Base-by-base conservation (phyloP, 2,797 vertebrate genomes). In the Pangasius mekongensis region DNA sequence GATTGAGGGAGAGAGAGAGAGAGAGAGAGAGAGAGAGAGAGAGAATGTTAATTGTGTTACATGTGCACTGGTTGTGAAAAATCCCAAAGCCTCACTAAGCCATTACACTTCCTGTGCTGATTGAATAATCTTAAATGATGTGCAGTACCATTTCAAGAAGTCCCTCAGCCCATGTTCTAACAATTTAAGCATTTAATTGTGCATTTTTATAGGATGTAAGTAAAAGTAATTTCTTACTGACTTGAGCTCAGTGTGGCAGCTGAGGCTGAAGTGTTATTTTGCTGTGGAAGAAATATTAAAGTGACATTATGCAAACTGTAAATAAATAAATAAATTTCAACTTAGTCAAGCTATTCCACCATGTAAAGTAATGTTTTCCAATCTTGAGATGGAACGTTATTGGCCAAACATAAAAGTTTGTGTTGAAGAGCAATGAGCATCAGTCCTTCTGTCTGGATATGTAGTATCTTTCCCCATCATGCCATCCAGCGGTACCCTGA, bases 71-170 rank as follows among this genome's bases (percentile, higher is more conserved):
- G 20, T 3, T 10, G 39, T 43, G 39, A 73, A 73, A 73, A 73
- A 73, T 73, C 39, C 71, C 39, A 47, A 73, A 73, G 71, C 39
- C 78, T 73, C 9, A 33, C 52, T 87, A 87, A 87, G 76, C 78
- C 56, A 58, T 82, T 82, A 87, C 67, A 52, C 64, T 71, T 82
- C 64, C 82, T 58, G 62, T 82, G 33, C 62, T 69, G 33, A 39
- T 24, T 54, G 85, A 86, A 86, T 80, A 86, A 80, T 67, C 60
- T 54, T 86, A 80, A 80, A 86, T 78, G n/a, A 80, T 78, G 66
- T 64, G 62, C 76, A 80, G 11, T 52, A 80, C 49, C 18, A 78
- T 86, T 86, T 66, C 43, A 78, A 64, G 56, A 77, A 39, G 30
- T 49, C 62, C 47, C 62, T 87, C 58, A 69, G 67, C 58, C 62